These are phyloP conservation scores for Neosilurus hyrtlii DNA, from an alignment of 2,797 vertebrate species.

Conservation along the genomic window DNA sequence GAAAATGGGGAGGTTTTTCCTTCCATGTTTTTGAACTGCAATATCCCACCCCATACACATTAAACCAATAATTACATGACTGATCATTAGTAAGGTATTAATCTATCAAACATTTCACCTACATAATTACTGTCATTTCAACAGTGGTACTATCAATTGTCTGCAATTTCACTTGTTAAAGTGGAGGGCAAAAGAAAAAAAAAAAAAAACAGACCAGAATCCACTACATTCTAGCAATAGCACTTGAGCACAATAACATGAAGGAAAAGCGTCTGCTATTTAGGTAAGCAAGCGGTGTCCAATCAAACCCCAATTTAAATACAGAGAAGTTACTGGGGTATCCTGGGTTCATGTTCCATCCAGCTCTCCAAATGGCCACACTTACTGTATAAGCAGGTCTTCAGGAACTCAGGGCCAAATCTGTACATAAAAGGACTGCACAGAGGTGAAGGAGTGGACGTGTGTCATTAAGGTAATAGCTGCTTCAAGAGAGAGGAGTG, in stretches of 20 bases:
- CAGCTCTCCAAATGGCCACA: not conserved
- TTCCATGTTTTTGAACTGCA: too few relatives aligned
- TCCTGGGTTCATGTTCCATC: not conserved
- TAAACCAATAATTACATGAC: not conserved
- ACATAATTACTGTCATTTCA: not conserved
- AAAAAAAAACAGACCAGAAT: conserved; percentile 4
- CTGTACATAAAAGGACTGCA: not conserved
- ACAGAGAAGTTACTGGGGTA: not conserved
- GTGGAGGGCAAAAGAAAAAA: not conserved
- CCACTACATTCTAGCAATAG: conserved; percentile 3
- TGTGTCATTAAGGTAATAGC: conserved; percentile 23
- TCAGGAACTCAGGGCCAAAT: not conserved
- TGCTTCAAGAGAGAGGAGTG: conserved; percentile 29
- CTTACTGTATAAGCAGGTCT: not conserved
- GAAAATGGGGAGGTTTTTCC: not conserved
- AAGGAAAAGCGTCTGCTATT: conserved; percentile 6
- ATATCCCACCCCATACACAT: not conserved
- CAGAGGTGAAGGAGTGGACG: not conserved
- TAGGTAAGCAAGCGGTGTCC: conserved; percentile 2
- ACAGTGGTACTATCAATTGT: not conserved
- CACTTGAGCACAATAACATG: conserved; percentile 5
- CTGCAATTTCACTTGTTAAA: not conserved
- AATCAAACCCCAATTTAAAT: not conserved
- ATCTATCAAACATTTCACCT: not conserved
- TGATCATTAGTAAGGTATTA: not conserved